Evolutionary conservation across 2,888 invertebrate genomes (phyloP).

Genomic region (Pachliopta kotzebuea): DNA sequence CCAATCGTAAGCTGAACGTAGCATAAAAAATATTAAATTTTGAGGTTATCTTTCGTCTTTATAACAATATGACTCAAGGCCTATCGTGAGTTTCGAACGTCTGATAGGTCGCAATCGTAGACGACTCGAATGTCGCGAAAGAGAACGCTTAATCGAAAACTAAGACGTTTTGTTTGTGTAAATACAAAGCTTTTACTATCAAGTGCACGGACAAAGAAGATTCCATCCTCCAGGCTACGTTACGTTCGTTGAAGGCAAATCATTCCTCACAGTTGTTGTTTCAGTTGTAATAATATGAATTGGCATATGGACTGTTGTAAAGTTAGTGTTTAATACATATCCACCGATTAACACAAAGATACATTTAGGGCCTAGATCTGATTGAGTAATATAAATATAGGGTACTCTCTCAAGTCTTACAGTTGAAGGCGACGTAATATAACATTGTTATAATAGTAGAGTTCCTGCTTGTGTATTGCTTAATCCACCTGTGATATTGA

Average conservation of each 20-base stretch:
- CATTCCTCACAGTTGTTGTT: slow-evolving; percentile 53
- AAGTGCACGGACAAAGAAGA: slow-evolving; percentile 79
- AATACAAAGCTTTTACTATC: slow-evolving; percentile 78
- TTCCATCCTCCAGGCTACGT: slow-evolving; percentile 55
- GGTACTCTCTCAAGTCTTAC: slow-evolving; percentile 42
- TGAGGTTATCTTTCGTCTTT: slow-evolving; percentile 70
- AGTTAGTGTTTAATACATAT: slow-evolving; percentile 60
- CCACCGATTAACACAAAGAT: slow-evolving; percentile 62
- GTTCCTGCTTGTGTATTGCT: slow-evolving; percentile 77
- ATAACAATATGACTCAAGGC: slow-evolving; percentile 55
- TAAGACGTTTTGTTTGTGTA: slow-evolving; percentile 79
- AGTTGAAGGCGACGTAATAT: slow-evolving; percentile 42
- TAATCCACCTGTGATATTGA: slow-evolving; percentile 75
- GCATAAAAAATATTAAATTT: slow-evolving; percentile 74
- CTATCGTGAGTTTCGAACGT: slow-evolving; percentile 45
- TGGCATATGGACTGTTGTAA: slow-evolving; percentile 56
- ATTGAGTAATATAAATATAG: slow-evolving; percentile 56
- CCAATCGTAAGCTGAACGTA: slow-evolving; percentile 71
- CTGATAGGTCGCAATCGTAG: slow-evolving; percentile 47
- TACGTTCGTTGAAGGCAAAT: slow-evolving; percentile 50
- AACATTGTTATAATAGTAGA: slow-evolving; percentile 50
- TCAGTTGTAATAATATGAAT: slow-evolving; percentile 47
- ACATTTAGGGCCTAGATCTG: slow-evolving; percentile 63
- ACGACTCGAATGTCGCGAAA: slow-evolving; percentile 76
- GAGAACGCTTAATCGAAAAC: slow-evolving; percentile 69